Evolutionary conservation across 2,888 invertebrate species (phyloP).

Genomic region (Pachydiplax longipennis): DNA sequence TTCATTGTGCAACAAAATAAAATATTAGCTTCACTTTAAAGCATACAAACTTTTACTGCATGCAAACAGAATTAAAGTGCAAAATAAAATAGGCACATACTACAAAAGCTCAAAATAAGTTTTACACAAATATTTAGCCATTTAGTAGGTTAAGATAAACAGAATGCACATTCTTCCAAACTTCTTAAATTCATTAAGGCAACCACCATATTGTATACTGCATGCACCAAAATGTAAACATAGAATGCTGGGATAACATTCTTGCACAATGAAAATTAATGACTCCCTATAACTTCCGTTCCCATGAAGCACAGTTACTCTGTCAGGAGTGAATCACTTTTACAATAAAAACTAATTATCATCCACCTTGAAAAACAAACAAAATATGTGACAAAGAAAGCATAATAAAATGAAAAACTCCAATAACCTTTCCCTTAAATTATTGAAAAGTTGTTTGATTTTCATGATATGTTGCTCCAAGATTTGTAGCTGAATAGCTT

Average conservation of each 20-base stretch:
- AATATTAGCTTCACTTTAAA: not conserved
- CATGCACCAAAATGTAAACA: conserved; percentile 8
- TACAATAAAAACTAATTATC: not conserved
- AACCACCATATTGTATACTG: not conserved
- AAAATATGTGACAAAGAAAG: not conserved
- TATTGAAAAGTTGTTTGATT: not conserved
- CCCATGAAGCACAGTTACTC: not conserved
- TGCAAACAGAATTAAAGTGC: conserved; percentile 25
- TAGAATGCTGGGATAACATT: not conserved
- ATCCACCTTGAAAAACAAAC: not conserved
- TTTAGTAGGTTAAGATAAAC: conserved; percentile 21
- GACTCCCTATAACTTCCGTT: not conserved
- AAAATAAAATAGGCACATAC: conserved; percentile 24
- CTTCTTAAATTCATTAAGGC: conserved; percentile 2
- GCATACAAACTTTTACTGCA: conserved; percentile 10
- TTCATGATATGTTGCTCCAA: not conserved
- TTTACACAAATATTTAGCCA: not conserved
- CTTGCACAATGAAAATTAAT: conserved; percentile 38
- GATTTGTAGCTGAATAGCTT: not conserved
- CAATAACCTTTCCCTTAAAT: not conserved
- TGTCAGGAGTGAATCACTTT: not conserved
- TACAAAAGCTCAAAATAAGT: not conserved
- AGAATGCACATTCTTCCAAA: conserved; percentile 4
- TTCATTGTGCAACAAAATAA: conserved; percentile 47
- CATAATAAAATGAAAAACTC: not conserved